Evolutionary conservation across 2,888 invertebrate species (phyloP), one percentile per base, ranked within the genome.

Genomic region (Chloromyia formosa): DNA sequence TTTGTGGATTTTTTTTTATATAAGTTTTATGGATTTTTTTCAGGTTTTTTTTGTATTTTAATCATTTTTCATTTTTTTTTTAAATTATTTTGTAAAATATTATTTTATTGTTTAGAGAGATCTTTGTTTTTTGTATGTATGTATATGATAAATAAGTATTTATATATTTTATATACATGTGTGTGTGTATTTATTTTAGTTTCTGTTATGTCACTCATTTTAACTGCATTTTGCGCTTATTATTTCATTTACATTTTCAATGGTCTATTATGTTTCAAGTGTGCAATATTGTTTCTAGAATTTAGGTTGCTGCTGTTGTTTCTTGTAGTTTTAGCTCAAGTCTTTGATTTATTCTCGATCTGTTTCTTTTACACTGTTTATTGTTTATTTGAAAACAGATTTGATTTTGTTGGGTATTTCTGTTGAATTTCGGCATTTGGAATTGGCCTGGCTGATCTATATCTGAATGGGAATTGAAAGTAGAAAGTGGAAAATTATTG

Each of bases 81-180:
- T 35, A 54, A 54, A 56, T 69, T 69, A 69, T 54, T 3, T 64
- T 45, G 45, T 69, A 56, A 68, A 53, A 53, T 68, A 69, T 69
- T 22, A 18, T 49, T 69, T 69, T 69, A 69, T 69, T 69, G 49
- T 68, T 49, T 40, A 69, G 35, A 45, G 69, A 69, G 69, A 69
- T 69, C 69, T 56, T 35, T 69, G n/a, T 69, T 54, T 27, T 69
- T 56, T 69, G 69, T 35, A 69, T 54, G 56, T 69, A 54, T 69
- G 54, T 69, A 69, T 56, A 54, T 54, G 54, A 69, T 69, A 69
- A 56, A 35, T 69, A 69, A 9, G 12, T 68, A 62, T 62, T 35
- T 62, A 23, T 68, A 68, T 69, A 22, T 69, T n/a, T n/a, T n/a
- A n/a, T n/a, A n/a, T n/a, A n/a, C n/a, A n/a, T n/a, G n/a, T n/a